Evolutionary conservation across 2,113 vertebrate species (phyloP).

Genomic region (Emydocephalus ijimae): DNA sequence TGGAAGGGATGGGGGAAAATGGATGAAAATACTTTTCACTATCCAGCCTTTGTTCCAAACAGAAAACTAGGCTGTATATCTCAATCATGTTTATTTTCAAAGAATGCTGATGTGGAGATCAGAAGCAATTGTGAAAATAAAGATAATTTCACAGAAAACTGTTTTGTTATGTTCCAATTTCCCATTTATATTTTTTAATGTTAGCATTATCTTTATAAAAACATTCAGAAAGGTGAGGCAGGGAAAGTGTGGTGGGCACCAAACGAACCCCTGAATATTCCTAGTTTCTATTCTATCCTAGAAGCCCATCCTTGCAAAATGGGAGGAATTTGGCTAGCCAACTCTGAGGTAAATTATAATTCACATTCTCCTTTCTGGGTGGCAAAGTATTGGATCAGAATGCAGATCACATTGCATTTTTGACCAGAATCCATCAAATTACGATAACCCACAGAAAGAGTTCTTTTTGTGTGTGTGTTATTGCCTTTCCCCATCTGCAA

Average conservation of each 20-base stretch:
- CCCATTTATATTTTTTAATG: neutral
- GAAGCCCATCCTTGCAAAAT: neutral
- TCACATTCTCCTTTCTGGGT: neutral
- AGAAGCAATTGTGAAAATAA: neutral
- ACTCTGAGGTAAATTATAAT: neutral
- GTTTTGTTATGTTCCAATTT: neutral
- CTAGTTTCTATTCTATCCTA: neutral
- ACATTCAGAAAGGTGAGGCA: neutral
- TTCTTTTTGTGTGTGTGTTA: neutral
- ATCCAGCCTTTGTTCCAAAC: neutral
- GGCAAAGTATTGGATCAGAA: neutral
- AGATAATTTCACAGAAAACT: neutral
- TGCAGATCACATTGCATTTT: neutral
- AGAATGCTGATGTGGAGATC: neutral
- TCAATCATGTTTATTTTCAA: neutral
- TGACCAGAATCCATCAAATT: neutral
- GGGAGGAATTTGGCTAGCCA: neutral
- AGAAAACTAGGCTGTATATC: neutral
- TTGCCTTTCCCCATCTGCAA: neutral
- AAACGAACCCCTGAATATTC: neutral
- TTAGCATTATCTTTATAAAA: neutral
- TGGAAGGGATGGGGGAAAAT: neutral
- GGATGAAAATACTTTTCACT: neutral
- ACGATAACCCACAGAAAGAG: neutral
- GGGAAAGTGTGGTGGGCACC: neutral